A percentile compares a stretch with the other conserved stretches of the same genome.
These are phyloP conservation scores for Ephydatia muelleri DNA, from an alignment of 37 sponge, comb jelly and placozoan species.

Conservation along the genomic window DNA sequence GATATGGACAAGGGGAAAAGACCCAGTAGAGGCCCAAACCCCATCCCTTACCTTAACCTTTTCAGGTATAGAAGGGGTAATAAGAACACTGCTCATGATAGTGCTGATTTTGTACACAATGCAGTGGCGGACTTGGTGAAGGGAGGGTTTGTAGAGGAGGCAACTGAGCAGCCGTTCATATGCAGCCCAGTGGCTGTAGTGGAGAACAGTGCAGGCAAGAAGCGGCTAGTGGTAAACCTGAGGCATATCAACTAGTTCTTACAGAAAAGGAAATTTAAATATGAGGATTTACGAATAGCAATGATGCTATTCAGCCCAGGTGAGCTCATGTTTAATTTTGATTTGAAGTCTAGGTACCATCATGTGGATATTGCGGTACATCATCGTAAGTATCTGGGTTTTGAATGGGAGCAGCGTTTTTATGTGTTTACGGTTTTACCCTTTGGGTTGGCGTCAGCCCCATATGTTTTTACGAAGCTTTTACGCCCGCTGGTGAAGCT, in stretches of 20 bases:
- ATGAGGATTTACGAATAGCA: too few relatives aligned
- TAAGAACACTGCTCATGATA: neutral
- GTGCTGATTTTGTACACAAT: conserved; percentile 2
- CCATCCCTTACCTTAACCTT: too few relatives aligned
- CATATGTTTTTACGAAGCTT: conserved; percentile 38
- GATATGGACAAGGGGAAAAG: too few relatives aligned
- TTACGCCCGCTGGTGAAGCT: conserved; percentile 17
- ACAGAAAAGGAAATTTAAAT: conserved; percentile 23
- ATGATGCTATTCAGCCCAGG: neutral
- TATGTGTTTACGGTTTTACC: conserved; percentile 37
- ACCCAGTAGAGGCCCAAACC: too few relatives aligned
- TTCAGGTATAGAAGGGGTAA: neutral
- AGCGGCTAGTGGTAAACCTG: conserved; percentile 24
- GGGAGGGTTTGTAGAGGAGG: neutral
- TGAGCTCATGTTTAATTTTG: conserved; percentile 21
- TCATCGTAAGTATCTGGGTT: conserved; percentile 31
- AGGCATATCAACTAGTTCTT: conserved; percentile 15
- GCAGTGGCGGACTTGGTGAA: neutral
- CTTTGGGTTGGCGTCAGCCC: conserved; percentile 35
- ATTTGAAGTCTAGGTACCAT: conserved; percentile 29
- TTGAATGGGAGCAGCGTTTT: conserved; percentile 11
- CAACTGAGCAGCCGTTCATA: neutral
- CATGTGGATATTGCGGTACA: conserved; percentile 20
- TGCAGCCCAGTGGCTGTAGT: conserved; percentile 51
- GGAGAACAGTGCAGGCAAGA: conserved; percentile 9